These are phyloP conservation scores for Dasysyrphus albostriatus DNA, from an alignment of 2,888 invertebrate genomes.

Conservation along the genomic window DNA sequence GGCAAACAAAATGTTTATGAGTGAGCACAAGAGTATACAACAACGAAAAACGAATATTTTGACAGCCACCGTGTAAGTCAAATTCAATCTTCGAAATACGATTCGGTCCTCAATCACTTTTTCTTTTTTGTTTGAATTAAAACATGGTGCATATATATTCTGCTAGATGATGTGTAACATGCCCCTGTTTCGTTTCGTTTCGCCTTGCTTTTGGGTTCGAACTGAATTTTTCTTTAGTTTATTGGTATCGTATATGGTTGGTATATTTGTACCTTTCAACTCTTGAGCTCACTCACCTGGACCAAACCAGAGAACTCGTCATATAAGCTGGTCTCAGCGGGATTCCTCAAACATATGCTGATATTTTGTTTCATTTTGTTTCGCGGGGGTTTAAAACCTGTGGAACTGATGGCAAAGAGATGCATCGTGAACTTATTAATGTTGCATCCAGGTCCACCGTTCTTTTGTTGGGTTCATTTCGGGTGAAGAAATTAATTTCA, in stretches of 20 bases:
- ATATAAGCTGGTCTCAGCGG: slow-evolving; percentile 72
- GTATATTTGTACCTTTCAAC: not conserved
- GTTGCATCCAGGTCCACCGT: slow-evolving; percentile 43
- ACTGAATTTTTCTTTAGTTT: slow-evolving; percentile 27
- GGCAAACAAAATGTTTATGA: slow-evolving; percentile 55
- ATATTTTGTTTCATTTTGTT: slow-evolving; percentile 42
- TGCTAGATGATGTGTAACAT: slow-evolving; percentile 75
- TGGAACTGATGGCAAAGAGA: not conserved
- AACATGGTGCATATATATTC: slow-evolving; percentile 20
- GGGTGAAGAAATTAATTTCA: slow-evolving; percentile 73
- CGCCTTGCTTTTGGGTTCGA: slow-evolving; percentile 41
- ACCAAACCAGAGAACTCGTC: not conserved
- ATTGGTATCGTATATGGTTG: not conserved
- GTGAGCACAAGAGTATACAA: slow-evolving; percentile 18
- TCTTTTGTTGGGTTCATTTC: slow-evolving; percentile 60
- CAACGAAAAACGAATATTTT: slow-evolving; percentile 68
- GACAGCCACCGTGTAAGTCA: slow-evolving; percentile 73
- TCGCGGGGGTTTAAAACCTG: slow-evolving; percentile 10
- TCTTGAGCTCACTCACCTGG: slow-evolving; percentile 65
- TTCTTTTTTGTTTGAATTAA: not conserved
- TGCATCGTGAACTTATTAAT: slow-evolving; percentile 51
- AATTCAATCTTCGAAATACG: slow-evolving; percentile 66
- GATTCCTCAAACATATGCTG: slow-evolving; percentile 73
- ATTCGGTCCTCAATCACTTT: slow-evolving; percentile 63
- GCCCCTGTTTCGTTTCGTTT: slow-evolving; percentile 74